Evolutionary conservation across 37 sponge, comb jelly and placozoan species (phyloP).

Genomic region (Aplysina aerophoba): DNA sequence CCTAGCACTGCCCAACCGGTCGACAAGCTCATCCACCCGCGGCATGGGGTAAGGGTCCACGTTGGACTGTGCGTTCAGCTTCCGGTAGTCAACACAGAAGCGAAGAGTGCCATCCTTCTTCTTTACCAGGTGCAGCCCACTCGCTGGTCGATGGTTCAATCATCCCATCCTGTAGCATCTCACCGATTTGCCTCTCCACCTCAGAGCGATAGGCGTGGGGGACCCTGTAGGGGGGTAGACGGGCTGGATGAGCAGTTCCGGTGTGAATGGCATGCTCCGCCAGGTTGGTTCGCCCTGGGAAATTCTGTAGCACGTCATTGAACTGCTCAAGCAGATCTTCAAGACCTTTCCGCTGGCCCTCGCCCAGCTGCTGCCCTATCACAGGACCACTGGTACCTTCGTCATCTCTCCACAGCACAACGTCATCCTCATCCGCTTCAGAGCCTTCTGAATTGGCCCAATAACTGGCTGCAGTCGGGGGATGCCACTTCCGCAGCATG

Average conservation of each 20-base stretch:
- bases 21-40: conserved; percentile 59
- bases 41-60: conserved; percentile 72
- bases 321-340: neutral
- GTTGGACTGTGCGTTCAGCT: conserved; percentile 44
- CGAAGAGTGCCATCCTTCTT: conserved; percentile 59
- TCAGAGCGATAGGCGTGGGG: conserved; percentile 37
- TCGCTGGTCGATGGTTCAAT: conserved; percentile 55
- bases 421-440: no score
- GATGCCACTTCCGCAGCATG: conserved; percentile 17
- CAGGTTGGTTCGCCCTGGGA: conserved; percentile 3
- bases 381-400: no score
- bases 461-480: no score
- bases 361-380: no score
- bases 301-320: neutral
- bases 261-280: conserved; percentile 39
- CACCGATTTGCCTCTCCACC: conserved; percentile 45
- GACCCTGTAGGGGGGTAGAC: conserved; percentile 42
- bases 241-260: conserved; percentile 29
- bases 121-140: conserved; percentile 61
- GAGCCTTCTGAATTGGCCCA: no score
- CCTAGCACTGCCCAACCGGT: conserved; percentile 45
- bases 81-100: conserved; percentile 68
- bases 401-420: no score
- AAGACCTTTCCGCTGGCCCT: neutral
- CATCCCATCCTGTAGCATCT: conserved; percentile 43